Conservation (phyloP, 2,113 vertebrate species). For the Mirza zaza region DNA sequence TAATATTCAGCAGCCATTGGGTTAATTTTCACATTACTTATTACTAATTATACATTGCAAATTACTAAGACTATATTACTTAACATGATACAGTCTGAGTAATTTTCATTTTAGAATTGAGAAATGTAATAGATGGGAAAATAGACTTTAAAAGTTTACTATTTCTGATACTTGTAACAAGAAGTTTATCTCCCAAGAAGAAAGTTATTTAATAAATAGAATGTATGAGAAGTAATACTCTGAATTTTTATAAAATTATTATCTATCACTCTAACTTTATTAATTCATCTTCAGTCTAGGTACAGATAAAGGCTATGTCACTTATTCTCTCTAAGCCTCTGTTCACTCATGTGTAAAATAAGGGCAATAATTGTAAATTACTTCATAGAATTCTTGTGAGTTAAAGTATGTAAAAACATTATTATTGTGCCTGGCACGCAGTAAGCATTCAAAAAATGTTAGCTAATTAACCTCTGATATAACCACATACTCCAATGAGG, state of each 20-base stretch:
- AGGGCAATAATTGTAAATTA: constrained; percentile 42
- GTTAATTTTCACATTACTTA: background rate
- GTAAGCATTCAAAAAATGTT: constrained; percentile 62
- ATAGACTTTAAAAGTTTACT: background rate
- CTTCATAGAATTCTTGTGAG: constrained; percentile 47
- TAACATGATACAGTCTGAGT: background rate
- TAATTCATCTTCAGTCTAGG: background rate
- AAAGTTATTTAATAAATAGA: background rate
- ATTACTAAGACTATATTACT: too few species aligned
- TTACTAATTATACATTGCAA: too few species aligned
- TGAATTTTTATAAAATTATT: background rate
- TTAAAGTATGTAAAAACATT: constrained; percentile 55
- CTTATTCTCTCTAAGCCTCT: background rate
- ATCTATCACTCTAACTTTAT: background rate
- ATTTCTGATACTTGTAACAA: background rate
- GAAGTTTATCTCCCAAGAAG: background rate
- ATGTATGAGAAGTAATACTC: background rate
- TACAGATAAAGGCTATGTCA: background rate
- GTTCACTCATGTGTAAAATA: constrained; percentile 40
- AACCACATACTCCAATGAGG: background rate
- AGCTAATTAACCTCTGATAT: constrained; percentile 57
- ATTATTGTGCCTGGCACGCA: background rate
- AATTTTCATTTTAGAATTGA: background rate
- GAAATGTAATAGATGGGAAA: background rate
- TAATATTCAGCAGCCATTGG: background rate